Base-by-base conservation (phyloP, 1,140 invertebrate species). In the Ceratoteleas bidentatus region DNA sequence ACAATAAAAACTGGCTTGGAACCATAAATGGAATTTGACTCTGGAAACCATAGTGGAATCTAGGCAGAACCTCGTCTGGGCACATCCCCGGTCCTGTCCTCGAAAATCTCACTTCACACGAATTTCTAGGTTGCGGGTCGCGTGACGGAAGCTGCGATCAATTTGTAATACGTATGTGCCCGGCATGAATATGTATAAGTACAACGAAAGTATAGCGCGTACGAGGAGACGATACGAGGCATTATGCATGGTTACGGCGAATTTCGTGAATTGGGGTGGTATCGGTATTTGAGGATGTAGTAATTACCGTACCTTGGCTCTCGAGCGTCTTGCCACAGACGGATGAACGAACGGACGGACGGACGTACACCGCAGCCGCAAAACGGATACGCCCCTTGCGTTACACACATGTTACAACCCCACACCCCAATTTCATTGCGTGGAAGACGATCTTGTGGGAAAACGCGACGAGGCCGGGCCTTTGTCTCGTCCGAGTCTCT, bases 221-320 rank as follows among this genome's bases (percentile, higher is more conserved):
- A 76, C 57, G 61, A 72, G 65, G 68, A 79, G 68, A 78, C 68
- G 69, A 81, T 72, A 6, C 64, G 36, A 60, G 24, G 66, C 53
- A 79, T 76, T 83, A 72, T 83, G 70, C 70, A 78, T 78, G 76
- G 76, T 47, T 79, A 74, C 62, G 74, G 72, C 65, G 74, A 83
- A 85, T 81, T 85, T 83, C 40, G 80, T 77, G 84, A 85, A 85
- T 85, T 85, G 81, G 84, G 84, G 84, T 85, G 77, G 84, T 78
- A 85, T 85, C 74, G 81, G 80, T 77, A 83, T 85, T 77, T 82
- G 80, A 85, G 83, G 84, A 85, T 85, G 84, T 85, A 75, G 84
- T 78, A 85, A 85, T 85, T 85, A 85, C 77, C 54, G 73, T 80
- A 69, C 72, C 80, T 75, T 50, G 80, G 68, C 80, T 85, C 70